Evolutionary conservation across 1,140 invertebrate genomes (phyloP), one percentile per base, ranked within the genome.

Genomic region (Agrypnia vestita): DNA sequence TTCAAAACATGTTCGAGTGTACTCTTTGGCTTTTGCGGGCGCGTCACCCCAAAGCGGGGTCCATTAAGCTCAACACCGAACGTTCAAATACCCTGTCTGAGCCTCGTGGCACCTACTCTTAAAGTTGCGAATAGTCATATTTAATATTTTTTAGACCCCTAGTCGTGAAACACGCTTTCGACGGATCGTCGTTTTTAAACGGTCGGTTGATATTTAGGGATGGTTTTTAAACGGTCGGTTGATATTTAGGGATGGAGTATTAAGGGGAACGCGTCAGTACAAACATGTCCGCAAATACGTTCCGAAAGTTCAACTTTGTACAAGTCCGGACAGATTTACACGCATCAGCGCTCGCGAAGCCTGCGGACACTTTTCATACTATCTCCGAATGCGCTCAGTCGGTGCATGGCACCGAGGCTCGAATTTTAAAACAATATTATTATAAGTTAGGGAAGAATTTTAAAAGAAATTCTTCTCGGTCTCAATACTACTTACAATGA

Each of bases 261-360:
- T 69, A 69, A 15, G 49, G 61, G 79, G 17, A 44, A 49, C 59
- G 75, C 56, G 71, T 72, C 71, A 49, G 56, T 72, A 79, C 78
- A 47, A 82, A 78, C 81, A 67, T 64, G 73, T 79, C 74, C 74
- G 35, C 81, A 83, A 83, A 83, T 83, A 76, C 78, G 78, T 78
- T 83, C 73, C 78, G 81, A 83, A 83, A 83, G 79, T 78, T 83
- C 69, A 80, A 80, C 81, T 83, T 80, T 83, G 81, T 80, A 76
- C 78, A 78, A 83, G 81, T 83, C 81, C 49, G 76, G 78, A 83
- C 79, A 62, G 76, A 83, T 83, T 83, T 80, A 71, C 72, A 75
- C 81, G 81, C 81, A 80, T 78, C 78, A 69, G 35, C 72, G 79
- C 69, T 21, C 71, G 43, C 71, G 76, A 76, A 76, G 73, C 73